Evolutionary conservation across 2,888 invertebrate species (phyloP).

Genomic region (Nezara viridula): DNA sequence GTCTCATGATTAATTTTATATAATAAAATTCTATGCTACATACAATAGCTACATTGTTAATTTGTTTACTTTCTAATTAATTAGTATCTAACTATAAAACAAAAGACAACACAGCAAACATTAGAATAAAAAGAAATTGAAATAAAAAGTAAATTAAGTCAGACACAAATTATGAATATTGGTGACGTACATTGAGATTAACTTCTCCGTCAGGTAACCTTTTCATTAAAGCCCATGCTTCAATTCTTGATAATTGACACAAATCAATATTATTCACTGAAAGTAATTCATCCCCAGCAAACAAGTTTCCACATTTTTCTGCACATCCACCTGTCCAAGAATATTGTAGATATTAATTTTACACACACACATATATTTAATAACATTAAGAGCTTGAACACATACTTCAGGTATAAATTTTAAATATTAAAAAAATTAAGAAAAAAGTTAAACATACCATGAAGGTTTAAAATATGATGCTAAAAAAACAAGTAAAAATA

Average conservation of each 20-base stretch:
- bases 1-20: conserved; percentile 53
- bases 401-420: too few species aligned
- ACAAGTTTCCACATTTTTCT: conserved; percentile 86
- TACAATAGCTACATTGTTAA: conserved; percentile 35
- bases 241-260: conserved; percentile 88
- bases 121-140: conserved; percentile 25
- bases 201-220: conserved; percentile 89
- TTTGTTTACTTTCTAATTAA: conserved; percentile 42
- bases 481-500: too few species aligned
- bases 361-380: too few species aligned
- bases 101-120: conserved; percentile 24
- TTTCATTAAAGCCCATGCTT: conserved; percentile 95
- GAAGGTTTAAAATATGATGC: too few species aligned
- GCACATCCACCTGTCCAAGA: conserved; percentile 83
- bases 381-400: too few species aligned
- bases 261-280: conserved; percentile 86
- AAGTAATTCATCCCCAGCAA: conserved; percentile 89
- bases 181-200: conserved; percentile 73
- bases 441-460: too few species aligned
- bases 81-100: conserved; percentile 19
- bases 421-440: too few species aligned
- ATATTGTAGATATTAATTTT: not conserved
- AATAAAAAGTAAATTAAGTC: not conserved
- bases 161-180: conserved; percentile 50
- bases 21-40: conserved; percentile 19